Evolutionary conservation across 2,888 invertebrate genomes (phyloP).

Genomic region (Ennomos fuscantarius): DNA sequence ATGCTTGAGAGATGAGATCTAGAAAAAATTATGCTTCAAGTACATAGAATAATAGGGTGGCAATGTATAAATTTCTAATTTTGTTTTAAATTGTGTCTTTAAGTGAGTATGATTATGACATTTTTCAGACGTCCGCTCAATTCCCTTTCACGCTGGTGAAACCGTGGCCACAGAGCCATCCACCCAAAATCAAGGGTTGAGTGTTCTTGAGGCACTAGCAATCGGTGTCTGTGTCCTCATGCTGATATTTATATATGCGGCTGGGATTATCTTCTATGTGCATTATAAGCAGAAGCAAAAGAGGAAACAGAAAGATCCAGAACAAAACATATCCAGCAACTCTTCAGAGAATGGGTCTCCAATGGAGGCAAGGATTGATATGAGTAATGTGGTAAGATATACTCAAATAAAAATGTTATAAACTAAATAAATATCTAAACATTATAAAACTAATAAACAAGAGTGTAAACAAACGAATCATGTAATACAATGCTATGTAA

Average conservation of each 20-base stretch:
- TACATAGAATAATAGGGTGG: too few relatives aligned
- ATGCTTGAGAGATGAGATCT: too few relatives aligned
- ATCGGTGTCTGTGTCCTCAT: slow-evolving; percentile 92
- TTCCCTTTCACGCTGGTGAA: slow-evolving; percentile 89
- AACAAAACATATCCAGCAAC: slow-evolving; percentile 65
- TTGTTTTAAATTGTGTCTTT: too few relatives aligned
- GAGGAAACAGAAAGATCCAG: slow-evolving; percentile 76
- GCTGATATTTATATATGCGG: slow-evolving; percentile 92
- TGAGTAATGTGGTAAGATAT: slow-evolving; percentile 73
- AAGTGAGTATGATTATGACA: too few relatives aligned
- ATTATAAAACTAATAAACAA: background rate
- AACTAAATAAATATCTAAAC: background rate
- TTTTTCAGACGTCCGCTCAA: slow-evolving; percentile 90
- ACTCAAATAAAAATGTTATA: background rate
- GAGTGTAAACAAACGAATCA: too few relatives aligned
- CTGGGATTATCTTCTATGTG: slow-evolving; percentile 92
- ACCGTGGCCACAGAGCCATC: slow-evolving; percentile 79
- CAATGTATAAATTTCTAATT: too few relatives aligned
- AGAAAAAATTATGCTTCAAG: too few relatives aligned
- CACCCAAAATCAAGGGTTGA: slow-evolving; percentile 86
- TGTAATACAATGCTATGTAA: too few relatives aligned
- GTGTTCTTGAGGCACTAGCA: slow-evolving; percentile 91
- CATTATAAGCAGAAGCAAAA: slow-evolving; percentile 89
- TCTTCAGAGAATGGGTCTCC: slow-evolving; percentile 69
- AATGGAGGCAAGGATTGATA: slow-evolving; percentile 70